phyloP scores from a whole-genome alignment of 2,113 vertebrate species.

The Azemiops feae region DNA sequence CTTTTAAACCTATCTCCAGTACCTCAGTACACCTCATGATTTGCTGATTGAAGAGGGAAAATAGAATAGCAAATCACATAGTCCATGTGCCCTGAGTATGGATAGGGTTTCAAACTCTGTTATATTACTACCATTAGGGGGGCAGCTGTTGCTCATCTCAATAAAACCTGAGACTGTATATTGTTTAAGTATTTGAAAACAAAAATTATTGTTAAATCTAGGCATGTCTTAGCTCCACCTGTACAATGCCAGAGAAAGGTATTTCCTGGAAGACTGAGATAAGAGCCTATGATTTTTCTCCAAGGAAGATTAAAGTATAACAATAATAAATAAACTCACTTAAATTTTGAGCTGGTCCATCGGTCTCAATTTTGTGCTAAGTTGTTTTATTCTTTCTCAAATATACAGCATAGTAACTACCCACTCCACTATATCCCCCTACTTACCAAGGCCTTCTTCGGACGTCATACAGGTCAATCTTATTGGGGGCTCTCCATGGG shows the following conservation, averaged over 20 bases:
- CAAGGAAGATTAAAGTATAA: neutral
- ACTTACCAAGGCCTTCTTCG: conserved; percentile 95
- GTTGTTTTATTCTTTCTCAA: neutral
- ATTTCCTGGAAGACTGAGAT: neutral
- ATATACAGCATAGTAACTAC: neutral
- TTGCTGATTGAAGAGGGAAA: neutral
- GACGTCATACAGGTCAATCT: conserved; percentile 97
- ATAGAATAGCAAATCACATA: neutral
- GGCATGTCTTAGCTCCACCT: neutral
- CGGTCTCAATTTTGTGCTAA: neutral
- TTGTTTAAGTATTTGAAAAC: neutral
- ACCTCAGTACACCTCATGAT: neutral
- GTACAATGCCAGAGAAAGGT: neutral
- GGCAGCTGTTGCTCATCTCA: neutral
- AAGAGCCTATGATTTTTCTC: neutral
- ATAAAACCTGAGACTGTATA: neutral
- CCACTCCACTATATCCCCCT: neutral
- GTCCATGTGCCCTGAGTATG: neutral
- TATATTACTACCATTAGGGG: neutral
- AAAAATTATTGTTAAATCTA: neutral
- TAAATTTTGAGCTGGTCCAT: neutral
- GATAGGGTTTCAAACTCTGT: neutral
- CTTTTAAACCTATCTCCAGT: neutral
- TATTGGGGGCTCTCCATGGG: conserved; percentile 93
- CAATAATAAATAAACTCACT: neutral